Evolutionary conservation across 2,888 invertebrate species (phyloP), one percentile per base, ranked within the genome.

Genomic region (Orthosia incerta): DNA sequence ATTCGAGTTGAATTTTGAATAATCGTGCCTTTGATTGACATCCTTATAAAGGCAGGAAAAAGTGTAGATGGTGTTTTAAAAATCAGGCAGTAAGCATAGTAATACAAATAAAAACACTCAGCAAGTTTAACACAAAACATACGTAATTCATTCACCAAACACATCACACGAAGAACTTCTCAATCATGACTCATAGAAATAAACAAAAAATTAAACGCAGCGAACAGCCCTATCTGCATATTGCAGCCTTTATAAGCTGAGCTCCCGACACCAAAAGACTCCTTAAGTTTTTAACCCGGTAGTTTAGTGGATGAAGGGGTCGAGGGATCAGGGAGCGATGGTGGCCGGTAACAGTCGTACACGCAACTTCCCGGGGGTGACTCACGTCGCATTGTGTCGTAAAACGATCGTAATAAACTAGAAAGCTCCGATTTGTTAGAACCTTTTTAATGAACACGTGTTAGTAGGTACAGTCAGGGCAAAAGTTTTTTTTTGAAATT

Each of bases 331-430:
- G 83, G 87, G 88, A 88, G 88, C 74, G 76, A 50, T 88, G 90
- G 92, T 61, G 51, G 65, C 62, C 26, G 71, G 76, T 74, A 86
- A 90, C 91, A 92, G 86, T 88, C 77, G 74, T 85, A 87, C 93
- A 94, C 93, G 93, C 93, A 90, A 93, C 85, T 86, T 85, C 85
- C 88, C 86, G 79, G 80, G 82, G 83, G 89, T 93, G 93, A 93
- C 80, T 93, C 93, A 93, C 85, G 67, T 79, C 65, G 57, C 56
- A 62, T 71, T 83, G 74, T 80, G 80, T 74, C 75, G 83, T 80
- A 80, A 83, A 81, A 69, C 64, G 66, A 71, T 78, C 62, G 79
- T 82, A 85, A 86, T 88, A 84, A 83, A 86, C 74, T 76, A 80
- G 76, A 87, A 82, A 86, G 79, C 76, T 83, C 80, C 79, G 84